Evolutionary conservation across 2,888 invertebrate genomes (phyloP).

Genomic region (Parnassius mnemosyne): DNA sequence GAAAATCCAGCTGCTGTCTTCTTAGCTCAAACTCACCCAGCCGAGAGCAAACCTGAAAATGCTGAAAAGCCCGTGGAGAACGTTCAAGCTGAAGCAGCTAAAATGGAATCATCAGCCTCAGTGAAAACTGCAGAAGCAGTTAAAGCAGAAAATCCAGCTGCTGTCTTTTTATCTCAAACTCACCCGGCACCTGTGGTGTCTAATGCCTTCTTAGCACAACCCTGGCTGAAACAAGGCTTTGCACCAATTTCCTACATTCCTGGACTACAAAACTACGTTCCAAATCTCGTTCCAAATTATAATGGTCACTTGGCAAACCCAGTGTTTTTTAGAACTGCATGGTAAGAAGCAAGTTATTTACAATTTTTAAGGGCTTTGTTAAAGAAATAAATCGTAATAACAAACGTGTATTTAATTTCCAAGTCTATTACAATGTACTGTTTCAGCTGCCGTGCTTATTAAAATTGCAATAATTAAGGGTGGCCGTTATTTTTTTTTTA

Average conservation of each 20-base stretch:
- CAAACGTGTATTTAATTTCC: slow-evolving; percentile 15
- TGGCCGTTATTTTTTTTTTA: too few relatives aligned
- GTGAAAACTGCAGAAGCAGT: too few relatives aligned
- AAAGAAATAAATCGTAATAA: slow-evolving; percentile 12
- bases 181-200: too few relatives aligned
- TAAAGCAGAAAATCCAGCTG: too few relatives aligned
- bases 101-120: slow-evolving; percentile 14
- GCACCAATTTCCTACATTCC: slow-evolving; percentile 16
- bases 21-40: slow-evolving; percentile 13
- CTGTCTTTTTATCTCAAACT: too few relatives aligned
- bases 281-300: slow-evolving; percentile 3
- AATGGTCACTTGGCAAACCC: slow-evolving; percentile 13
- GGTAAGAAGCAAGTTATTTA: slow-evolving; percentile 16
- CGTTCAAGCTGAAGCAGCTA: slow-evolving; percentile 35
- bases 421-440: not conserved
- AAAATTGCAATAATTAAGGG: too few relatives aligned
- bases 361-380: not conserved
- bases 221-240: slow-evolving; percentile 16
- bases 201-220: slow-evolving; percentile 14
- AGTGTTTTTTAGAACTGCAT: slow-evolving; percentile 6
- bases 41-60: slow-evolving; percentile 24
- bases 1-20: slow-evolving; percentile 1
- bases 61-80: slow-evolving; percentile 32
- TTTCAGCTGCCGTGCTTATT: too few relatives aligned
- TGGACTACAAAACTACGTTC: slow-evolving; percentile 14